Evolutionary conservation across 2,113 vertebrate species (phyloP), one percentile per base, ranked within the genome.

Genomic region (Miniopterus natalensis): DNA sequence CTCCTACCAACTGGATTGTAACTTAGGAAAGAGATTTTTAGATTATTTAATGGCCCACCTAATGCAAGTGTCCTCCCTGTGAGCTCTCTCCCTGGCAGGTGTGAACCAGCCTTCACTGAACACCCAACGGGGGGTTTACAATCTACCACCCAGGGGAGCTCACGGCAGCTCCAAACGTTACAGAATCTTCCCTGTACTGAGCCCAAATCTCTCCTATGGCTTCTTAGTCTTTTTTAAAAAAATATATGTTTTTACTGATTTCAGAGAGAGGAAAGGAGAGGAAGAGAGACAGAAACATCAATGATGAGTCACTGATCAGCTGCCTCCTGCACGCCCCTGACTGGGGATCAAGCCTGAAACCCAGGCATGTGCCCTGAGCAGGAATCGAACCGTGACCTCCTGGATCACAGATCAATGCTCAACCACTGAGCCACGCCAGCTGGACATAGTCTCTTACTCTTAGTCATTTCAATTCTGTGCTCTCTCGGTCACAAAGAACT

Each of bases 101-200:
- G 31, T n/a, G 80, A 70, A 15, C 8, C 4, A 31, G 70, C 45
- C 40, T 84, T 63, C 14, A 6, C 4, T 36, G 65, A 55, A 74
- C 49, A 68, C 42, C 12, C 53, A 20, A 5, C 0, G 0, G 29
- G 89, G 18, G 84, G 40, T n/a, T 49, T 14, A 36, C 27, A 5
- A 36, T 4, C 21, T 13, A 9, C 9, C 6, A 65, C 3, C 4
- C 14, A 0, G 4, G n/a, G 29, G 42, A 57, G 14, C 20, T 4
- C 47, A 47, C 4, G 53, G 5, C 42, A 7, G 23, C n/a, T 61
- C 40, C 42, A 15, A 40, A 21, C 25, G 18, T 31, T 25, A 13
- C 49, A 68, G 36, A 66, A 15, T 59, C 31, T 57, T 63, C 14
- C 10, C 23, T 47, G 18, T 8, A 11, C n/a, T 59, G 15, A 75